Evolutionary conservation across 2,797 vertebrate species (phyloP).

Genomic region (Gambusia yucatana): DNA sequence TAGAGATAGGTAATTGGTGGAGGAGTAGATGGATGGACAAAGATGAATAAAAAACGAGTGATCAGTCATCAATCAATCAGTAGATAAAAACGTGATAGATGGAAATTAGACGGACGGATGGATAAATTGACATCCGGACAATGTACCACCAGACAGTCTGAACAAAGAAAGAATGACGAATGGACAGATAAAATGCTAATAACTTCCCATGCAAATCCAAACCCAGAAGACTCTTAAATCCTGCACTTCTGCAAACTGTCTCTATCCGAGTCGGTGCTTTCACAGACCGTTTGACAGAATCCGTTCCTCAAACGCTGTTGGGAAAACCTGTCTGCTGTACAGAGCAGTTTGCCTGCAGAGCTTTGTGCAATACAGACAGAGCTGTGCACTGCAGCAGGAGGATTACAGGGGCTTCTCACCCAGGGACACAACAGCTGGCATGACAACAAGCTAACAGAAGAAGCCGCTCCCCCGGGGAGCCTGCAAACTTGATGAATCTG

Average conservation of each 20-base stretch:
- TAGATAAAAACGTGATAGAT: not conserved
- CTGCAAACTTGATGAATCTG: slow-evolving; percentile 57
- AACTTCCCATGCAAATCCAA: not conserved
- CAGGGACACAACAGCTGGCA: slow-evolving; percentile 70
- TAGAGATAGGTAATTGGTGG: too few species aligned
- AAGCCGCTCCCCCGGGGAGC: slow-evolving; percentile 43
- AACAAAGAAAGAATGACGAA: not conserved
- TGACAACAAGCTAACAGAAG: slow-evolving; percentile 67
- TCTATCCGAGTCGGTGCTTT: slow-evolving; percentile 6
- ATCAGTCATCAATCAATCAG: not conserved
- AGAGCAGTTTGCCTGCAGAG: slow-evolving; percentile 54
- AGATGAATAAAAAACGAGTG: not conserved
- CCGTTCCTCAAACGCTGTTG: slow-evolving; percentile 16
- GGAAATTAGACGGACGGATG: not conserved
- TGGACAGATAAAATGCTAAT: not conserved
- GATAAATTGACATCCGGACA: not conserved
- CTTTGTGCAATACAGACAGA: slow-evolving; percentile 18
- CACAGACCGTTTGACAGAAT: slow-evolving; percentile 10
- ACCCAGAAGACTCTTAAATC: not conserved
- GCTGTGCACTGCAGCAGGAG: slow-evolving; percentile 36
- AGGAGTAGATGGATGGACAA: too few species aligned
- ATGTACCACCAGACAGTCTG: not conserved
- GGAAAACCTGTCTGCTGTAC: slow-evolving; percentile 46
- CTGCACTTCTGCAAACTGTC: not conserved
- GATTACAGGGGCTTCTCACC: slow-evolving; percentile 66